Conservation (phyloP, 2,113 vertebrate species). For the Symphodus melops region DNA sequence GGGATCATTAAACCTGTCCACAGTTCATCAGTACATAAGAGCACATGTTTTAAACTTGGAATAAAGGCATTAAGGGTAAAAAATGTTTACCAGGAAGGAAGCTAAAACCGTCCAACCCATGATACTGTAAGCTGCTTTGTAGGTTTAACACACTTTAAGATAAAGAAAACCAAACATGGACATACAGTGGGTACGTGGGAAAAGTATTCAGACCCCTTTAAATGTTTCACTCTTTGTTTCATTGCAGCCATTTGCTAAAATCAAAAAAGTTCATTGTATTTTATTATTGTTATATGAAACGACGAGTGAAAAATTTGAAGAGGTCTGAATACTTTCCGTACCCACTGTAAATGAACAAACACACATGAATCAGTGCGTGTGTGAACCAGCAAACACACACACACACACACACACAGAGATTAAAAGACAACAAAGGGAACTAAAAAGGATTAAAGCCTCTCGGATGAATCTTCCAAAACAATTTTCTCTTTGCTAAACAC, state of each 20-base stretch:
- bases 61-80: neutral
- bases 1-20: neutral
- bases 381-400: slow-evolving; percentile 1
- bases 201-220: too few relatives aligned
- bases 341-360: slow-evolving; percentile 30
- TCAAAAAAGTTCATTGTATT: too few relatives aligned
- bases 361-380: neutral
- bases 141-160: slow-evolving; percentile 9
- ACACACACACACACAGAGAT: slow-evolving; percentile 22
- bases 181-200: too few relatives aligned
- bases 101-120: neutral
- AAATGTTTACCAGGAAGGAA: neutral
- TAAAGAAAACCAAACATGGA: slow-evolving; percentile 21
- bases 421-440: slow-evolving; percentile 51
- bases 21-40: neutral
- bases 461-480: slow-evolving; percentile 36
- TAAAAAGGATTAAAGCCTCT: slow-evolving; percentile 50
- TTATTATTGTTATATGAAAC: too few relatives aligned
- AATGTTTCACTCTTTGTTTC: too few relatives aligned
- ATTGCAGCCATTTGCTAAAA: too few relatives aligned
- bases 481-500: slow-evolving; percentile 48
- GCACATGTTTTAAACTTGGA: neutral
- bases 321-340: too few relatives aligned
- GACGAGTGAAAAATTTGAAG: too few relatives aligned
- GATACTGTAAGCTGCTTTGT: neutral